phyloP scores from a whole-genome alignment of 92 coral and sea anemone genomes.

The Umimayanthus chanpuru region DNA sequence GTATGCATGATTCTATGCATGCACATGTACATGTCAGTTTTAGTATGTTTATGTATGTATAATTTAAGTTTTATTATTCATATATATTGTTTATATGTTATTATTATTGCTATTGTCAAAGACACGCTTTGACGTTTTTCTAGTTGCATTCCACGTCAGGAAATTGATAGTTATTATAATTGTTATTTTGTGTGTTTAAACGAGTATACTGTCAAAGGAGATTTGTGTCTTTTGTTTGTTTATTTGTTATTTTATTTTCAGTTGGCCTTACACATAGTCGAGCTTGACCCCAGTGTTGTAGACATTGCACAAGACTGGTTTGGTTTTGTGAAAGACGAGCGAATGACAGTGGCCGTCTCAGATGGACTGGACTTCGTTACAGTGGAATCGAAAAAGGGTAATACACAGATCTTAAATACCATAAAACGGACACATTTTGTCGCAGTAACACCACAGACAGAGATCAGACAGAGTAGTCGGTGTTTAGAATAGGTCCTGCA shows the following conservation, averaged over 20 bases:
- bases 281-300: conserved; percentile 73
- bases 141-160: neutral
- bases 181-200: neutral
- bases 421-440: no score
- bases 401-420: neutral
- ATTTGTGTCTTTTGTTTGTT: neutral
- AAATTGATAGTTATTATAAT: neutral
- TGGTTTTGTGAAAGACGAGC: conserved; percentile 81
- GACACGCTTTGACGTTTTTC: neutral
- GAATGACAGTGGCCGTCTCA: conserved; percentile 64
- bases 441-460: neutral
- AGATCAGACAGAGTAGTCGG: no score
- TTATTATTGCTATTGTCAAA: neutral
- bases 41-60: no score
- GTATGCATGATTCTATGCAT: no score
- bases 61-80: no score
- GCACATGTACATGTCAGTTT: no score
- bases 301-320: conserved; percentile 83
- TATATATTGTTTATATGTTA: no score
- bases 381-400: conserved; percentile 60
- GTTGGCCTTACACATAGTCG: conserved; percentile 73
- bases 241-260: neutral
- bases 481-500: no score
- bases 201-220: no score
- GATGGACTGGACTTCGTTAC: conserved; percentile 80